phyloP scores from a whole-genome alignment of 1,140 invertebrate species.

The Lysiphlebus fabarum region DNA sequence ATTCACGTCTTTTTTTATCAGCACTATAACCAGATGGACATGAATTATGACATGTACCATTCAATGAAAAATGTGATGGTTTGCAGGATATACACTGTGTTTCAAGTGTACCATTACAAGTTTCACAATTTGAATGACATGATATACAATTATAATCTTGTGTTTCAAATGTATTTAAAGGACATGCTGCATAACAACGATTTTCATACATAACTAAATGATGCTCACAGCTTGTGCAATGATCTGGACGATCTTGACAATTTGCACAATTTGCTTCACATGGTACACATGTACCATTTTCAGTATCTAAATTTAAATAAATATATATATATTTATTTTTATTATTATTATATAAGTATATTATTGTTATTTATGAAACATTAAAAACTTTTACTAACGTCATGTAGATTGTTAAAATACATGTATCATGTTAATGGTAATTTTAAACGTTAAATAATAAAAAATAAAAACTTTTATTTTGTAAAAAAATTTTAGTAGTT shows the following conservation, averaged over 20 bases:
- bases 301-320: constrained; percentile 56
- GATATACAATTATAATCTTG: constrained; percentile 76
- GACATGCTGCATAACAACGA: constrained; percentile 78
- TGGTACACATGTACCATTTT: constrained; percentile 71
- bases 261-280: constrained; percentile 78
- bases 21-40: constrained; percentile 72
- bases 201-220: constrained; percentile 76
- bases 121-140: constrained; percentile 77
- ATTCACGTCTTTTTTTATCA: constrained; percentile 73
- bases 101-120: constrained; percentile 74
- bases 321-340: background rate
- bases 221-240: constrained; percentile 79
- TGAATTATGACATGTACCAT: constrained; percentile 56
- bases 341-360: background rate
- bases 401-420: too few relatives aligned
- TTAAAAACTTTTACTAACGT: too few relatives aligned
- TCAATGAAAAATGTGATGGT: constrained; percentile 63
- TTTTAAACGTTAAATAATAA: too few relatives aligned
- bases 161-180: constrained; percentile 75
- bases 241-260: constrained; percentile 75
- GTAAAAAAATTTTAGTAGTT: too few relatives aligned
- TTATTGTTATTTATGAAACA: too few relatives aligned
- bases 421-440: too few relatives aligned
- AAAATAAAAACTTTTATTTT: too few relatives aligned
- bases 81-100: constrained; percentile 78